Evolutionary conservation across 2,888 invertebrate species (phyloP), one percentile per base, ranked within the genome.

Genomic region (Notodonta ziczac): DNA sequence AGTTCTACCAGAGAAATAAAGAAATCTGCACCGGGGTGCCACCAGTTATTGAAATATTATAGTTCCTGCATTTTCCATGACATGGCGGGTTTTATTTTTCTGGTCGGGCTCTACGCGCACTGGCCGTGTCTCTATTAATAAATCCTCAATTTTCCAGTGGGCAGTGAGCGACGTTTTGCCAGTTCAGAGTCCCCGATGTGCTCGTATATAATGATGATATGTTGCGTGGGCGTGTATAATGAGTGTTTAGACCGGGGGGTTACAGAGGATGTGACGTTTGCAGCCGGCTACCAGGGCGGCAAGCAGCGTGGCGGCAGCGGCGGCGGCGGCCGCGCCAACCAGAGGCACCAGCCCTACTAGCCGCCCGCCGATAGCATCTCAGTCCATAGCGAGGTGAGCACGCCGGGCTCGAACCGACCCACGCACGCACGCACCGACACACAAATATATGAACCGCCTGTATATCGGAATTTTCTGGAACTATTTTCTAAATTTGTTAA

Each of bases 291-390:
- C 94, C 96, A 95, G 87, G 96, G 97, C 84, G 97, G 97, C 93
- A 97, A 97, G 95, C 97, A 97, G 94, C 96, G 96, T 88, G 97
- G 97, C 84, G 94, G 95, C 81, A 95, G 95, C 78, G 95, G 96
- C 87, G 95, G 96, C 83, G 95, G 91, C 96, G 95, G 95, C 73
- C 96, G 96, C 84, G 95, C 96, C 87, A 97, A 97, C 94, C 97
- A 97, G 94, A 96, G 97, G 95, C 97, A 97, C 95, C 97, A 97
- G 94, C 97, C 97, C 89, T 97, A 97, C 94, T 97, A 96, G 87
- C 77, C 82, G 89, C 90, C 91, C 89, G 90, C 88, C 89, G 83
- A 87, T 84, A 89, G 85, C 92, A 86, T 88, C 90, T 91, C 91
- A 90, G 86, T 90, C 88, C 89, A 90, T 89, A 89, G 88, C 88